Conservation (phyloP, 2,113 vertebrate species). For the Crotalus helleri region DNA sequence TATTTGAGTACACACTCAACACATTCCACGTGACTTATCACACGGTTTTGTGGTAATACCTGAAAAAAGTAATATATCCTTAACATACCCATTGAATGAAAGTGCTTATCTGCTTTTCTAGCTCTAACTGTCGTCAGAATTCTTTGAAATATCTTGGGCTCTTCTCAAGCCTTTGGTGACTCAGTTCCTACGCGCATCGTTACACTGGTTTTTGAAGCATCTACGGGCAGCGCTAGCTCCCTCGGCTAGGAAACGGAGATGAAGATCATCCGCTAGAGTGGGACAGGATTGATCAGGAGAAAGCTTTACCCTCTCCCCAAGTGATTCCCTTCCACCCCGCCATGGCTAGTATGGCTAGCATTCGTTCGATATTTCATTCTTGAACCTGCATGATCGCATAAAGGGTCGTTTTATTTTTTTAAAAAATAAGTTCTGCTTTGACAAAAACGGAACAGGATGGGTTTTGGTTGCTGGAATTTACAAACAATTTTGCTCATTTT, state of each 20-base stretch:
- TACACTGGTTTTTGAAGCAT: neutral
- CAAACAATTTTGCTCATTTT: slow-evolving; percentile 19
- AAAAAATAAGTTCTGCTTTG: neutral
- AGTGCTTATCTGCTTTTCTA: slow-evolving; percentile 26
- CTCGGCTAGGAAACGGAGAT: too few relatives aligned
- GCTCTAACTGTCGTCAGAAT: neutral
- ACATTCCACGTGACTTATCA: slow-evolving; percentile 52
- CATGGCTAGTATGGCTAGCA: neutral
- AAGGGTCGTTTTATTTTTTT: neutral
- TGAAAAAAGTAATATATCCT: slow-evolving; percentile 29
- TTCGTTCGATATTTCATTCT: neutral
- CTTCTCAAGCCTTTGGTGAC: slow-evolving; percentile 31
- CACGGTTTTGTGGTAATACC: slow-evolving; percentile 40
- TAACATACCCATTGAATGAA: slow-evolving; percentile 38
- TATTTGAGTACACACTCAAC: slow-evolving; percentile 36
- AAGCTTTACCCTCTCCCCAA: neutral
- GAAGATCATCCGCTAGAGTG: neutral
- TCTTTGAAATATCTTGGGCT: neutral
- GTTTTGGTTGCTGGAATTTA: neutral
- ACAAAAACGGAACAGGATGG: too few relatives aligned
- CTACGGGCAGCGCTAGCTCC: neutral
- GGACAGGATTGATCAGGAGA: neutral
- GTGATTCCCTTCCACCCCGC: neutral
- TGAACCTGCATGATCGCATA: neutral
- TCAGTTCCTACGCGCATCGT: neutral